Evolutionary conservation across 2,888 invertebrate genomes (phyloP).

Genomic region (Heliconius cydno): DNA sequence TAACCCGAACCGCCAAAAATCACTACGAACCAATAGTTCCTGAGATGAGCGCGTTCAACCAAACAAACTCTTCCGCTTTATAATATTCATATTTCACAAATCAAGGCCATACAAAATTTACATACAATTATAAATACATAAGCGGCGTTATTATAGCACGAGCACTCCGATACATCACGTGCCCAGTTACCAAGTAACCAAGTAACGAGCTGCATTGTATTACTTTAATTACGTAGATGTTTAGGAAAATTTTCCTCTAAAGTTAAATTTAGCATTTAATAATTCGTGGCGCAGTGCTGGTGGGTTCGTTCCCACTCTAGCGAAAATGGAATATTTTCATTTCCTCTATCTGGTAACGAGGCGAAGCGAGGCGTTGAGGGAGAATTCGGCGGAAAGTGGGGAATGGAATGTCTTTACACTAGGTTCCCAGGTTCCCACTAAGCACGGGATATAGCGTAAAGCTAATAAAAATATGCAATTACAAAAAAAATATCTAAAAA

Average conservation of each 20-base stretch:
- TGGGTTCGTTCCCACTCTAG: neutral
- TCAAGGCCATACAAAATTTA: neutral
- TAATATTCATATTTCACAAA: neutral
- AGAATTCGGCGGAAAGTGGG: no score
- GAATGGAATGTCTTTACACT: no score
- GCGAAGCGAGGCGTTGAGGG: neutral
- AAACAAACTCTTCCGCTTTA: no score
- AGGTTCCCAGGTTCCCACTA: neutral
- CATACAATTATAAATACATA: slow-evolving; percentile 4
- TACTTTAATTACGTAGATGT: neutral
- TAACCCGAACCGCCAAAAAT: no score
- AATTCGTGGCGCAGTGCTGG: neutral
- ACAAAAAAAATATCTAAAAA: neutral
- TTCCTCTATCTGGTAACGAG: neutral
- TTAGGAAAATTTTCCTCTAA: neutral
- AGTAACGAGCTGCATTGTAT: neutral
- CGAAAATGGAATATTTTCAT: neutral
- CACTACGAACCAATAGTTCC: no score
- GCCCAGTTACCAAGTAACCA: slow-evolving; percentile 4
- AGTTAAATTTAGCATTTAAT: no score
- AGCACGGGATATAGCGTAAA: neutral
- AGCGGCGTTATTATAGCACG: slow-evolving; percentile 10
- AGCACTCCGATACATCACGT: neutral
- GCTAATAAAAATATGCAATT: neutral
- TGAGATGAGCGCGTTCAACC: no score